Percentiles rank a stretch among this genome's conserved stretches.
Evolutionary conservation across 30 jellyfish, hydroid and myxozoan genomes (phyloP).

Genomic region (Sanderia malayensis): DNA sequence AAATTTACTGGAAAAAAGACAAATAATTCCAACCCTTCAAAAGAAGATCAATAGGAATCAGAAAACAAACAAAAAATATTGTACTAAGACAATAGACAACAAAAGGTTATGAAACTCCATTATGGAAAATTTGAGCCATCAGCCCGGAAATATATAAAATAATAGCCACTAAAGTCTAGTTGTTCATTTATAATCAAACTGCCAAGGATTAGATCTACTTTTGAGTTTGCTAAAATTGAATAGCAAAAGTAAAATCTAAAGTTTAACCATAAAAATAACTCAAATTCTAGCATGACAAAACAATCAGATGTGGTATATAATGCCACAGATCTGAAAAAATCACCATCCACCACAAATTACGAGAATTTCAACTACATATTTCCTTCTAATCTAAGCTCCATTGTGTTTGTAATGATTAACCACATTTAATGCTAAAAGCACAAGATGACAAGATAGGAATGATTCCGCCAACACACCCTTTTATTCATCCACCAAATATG

Average conservation of each 20-base stretch:
- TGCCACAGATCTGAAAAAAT: background rate
- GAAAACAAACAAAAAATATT: too few species aligned
- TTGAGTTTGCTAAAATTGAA: background rate
- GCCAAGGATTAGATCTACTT: background rate
- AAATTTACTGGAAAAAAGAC: too few species aligned
- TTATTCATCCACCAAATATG: slow-evolving; percentile 20
- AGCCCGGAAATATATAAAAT: too few species aligned
- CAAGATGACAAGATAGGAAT: background rate
- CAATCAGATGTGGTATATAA: background rate
- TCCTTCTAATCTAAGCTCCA: background rate
- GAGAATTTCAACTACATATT: background rate
- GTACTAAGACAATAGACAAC: too few species aligned
- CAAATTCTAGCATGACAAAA: background rate
- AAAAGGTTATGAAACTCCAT: too few species aligned
- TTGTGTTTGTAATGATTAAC: background rate
- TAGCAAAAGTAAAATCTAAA: background rate
- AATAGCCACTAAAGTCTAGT: background rate
- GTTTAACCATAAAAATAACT: background rate
- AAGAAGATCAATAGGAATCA: too few species aligned
- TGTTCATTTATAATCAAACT: background rate
- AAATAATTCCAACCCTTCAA: too few species aligned
- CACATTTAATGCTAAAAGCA: slow-evolving; percentile 6
- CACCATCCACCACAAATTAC: slow-evolving; percentile 4
- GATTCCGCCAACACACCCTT: slow-evolving; percentile 22
- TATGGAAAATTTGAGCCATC: too few species aligned